Conservation (phyloP, 30 jellyfish, hydroid and myxozoan species). For the Aurelia coerulea region DNA sequence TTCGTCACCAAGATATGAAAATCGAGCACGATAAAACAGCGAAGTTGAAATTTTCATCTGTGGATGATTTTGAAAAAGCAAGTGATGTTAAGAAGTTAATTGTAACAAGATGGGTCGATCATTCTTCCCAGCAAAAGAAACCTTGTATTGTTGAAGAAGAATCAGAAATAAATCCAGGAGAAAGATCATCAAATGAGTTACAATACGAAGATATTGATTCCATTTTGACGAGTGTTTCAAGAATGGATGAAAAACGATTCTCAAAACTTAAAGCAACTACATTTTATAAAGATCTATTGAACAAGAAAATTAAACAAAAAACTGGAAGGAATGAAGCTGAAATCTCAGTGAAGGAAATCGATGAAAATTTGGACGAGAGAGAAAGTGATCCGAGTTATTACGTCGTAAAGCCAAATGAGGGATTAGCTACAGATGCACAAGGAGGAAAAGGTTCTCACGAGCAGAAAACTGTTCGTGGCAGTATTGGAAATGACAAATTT, state of each 20-base stretch:
- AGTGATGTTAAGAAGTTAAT: constrained; percentile 59
- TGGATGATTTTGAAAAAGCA: constrained; percentile 47
- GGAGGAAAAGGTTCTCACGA: background rate
- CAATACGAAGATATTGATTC: constrained; percentile 89
- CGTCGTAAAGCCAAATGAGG: background rate
- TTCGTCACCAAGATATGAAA: background rate
- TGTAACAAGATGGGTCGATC: constrained; percentile 79
- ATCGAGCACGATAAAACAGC: background rate
- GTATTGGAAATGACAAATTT: background rate
- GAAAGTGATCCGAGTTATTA: background rate
- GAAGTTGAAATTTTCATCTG: constrained; percentile 9
- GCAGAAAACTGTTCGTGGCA: background rate
- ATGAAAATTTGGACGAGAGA: background rate
- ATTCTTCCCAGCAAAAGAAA: constrained; percentile 36
- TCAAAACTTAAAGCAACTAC: constrained; percentile 65
- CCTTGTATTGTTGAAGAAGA: constrained; percentile 52
- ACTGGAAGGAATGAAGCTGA: background rate
- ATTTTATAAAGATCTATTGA: constrained; percentile 67
- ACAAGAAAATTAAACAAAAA: constrained; percentile 5
- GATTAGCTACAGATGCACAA: background rate
- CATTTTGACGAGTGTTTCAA: constrained; percentile 88
- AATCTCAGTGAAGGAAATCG: background rate
- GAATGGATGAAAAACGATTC: constrained; percentile 88
- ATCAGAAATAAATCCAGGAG: constrained; percentile 27
- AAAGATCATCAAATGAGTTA: constrained; percentile 57